These are phyloP conservation scores for Molossus alvarezi DNA, from an alignment of 2,797 vertebrate genomes.

Conservation along the genomic window DNA sequence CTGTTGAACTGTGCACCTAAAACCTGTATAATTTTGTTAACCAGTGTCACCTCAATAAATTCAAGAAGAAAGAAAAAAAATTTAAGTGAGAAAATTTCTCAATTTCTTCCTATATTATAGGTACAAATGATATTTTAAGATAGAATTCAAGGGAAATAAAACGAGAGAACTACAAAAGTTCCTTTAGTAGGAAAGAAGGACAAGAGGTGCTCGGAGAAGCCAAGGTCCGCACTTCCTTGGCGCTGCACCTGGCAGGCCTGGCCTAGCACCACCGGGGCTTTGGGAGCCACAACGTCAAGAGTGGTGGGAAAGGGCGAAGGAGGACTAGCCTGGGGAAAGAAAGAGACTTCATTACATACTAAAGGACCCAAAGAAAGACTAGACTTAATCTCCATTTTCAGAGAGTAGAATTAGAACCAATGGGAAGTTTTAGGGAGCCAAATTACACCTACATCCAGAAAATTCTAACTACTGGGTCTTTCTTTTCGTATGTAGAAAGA, in stretches of 20 bases:
- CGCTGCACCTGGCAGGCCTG: background rate
- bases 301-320: background rate
- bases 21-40: background rate
- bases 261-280: background rate
- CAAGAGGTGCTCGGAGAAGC: background rate
- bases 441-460: slow-evolving; percentile 55
- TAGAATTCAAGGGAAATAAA: slow-evolving; percentile 34
- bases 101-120: background rate
- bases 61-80: background rate
- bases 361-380: background rate
- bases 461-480: background rate
- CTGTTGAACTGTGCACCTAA: background rate
- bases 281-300: background rate
- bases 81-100: background rate
- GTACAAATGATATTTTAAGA: slow-evolving; percentile 30
- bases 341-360: background rate
- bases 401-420: background rate
- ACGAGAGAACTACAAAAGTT: background rate
- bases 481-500: background rate
- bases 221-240: background rate
- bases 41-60: background rate
- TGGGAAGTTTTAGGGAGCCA: background rate
- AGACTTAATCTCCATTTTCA: slow-evolving; percentile 1
- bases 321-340: background rate
- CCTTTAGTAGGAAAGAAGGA: background rate